A percentile compares a stretch with the other conserved stretches of the same genome.
phyloP scores from a whole-genome alignment of 64 coral and sea anemone genomes.

The Acropora yongei region DNA sequence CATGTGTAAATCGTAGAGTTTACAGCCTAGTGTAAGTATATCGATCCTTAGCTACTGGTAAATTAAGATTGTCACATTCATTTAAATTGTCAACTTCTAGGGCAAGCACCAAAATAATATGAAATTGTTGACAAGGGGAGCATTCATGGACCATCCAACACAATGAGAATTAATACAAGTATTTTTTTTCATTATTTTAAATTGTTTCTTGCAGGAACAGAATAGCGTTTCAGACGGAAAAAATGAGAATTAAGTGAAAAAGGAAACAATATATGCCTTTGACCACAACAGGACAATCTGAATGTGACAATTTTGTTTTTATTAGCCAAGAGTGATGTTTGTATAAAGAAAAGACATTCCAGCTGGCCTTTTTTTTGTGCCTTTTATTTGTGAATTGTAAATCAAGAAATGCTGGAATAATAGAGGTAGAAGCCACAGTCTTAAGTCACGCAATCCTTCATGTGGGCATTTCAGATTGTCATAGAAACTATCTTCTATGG shows the following conservation, averaged over 20 bases:
- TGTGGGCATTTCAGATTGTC: neutral
- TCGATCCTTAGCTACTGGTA: neutral
- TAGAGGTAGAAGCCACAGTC: neutral
- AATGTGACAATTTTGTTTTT: constrained; percentile 1
- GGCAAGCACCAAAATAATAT: no score
- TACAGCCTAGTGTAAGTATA: neutral
- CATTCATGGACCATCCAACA: no score
- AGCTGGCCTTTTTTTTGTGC: constrained; percentile 38
- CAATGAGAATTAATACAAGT: no score
- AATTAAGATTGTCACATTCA: neutral
- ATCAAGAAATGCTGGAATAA: neutral
- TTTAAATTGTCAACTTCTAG: neutral
- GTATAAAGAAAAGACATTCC: constrained; percentile 33
- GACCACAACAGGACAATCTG: neutral
- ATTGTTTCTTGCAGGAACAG: no score
- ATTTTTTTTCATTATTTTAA: no score
- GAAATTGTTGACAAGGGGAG: no score
- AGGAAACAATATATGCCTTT: neutral
- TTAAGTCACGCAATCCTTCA: neutral
- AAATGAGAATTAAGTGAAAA: no score
- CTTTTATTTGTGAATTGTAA: constrained; percentile 6
- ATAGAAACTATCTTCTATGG: neutral
- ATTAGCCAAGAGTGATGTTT: constrained; percentile 10
- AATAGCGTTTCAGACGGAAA: no score
- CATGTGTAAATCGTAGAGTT: neutral